Base-by-base conservation (phyloP, 2,888 invertebrate species). In the Dendrolimus houi region DNA sequence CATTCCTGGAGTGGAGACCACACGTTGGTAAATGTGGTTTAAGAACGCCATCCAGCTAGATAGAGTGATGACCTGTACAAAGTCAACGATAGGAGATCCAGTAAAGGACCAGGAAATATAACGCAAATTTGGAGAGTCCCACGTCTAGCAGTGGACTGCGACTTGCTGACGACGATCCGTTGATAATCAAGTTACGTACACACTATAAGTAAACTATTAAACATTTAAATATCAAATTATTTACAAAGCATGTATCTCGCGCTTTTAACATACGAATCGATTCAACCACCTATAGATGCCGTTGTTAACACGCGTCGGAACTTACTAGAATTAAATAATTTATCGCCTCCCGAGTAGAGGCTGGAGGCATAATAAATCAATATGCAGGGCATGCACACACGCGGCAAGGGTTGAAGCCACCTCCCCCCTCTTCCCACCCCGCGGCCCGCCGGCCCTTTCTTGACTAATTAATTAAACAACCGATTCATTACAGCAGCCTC, bases 401-500 rank as follows among this genome's bases (percentile, higher is more conserved):
- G 78, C 68, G 75, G 68, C 67, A 68, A 67, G 74, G 71, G 73
- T 72, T 61, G 66, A 63, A 56, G 64, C 58, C 61, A 60, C 59
- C 58, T 58, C 55, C 60, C 63, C 58, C 60, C 60, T 59, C 58
- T 60, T 61, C 64, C 59, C 63, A 57, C 64, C 62, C 59, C 61
- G 59, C 63, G 60, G 65, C 68, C 66, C 71, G 74, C 70, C 67
- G 64, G 82, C 87, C 87, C 87, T 90, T 89, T 90, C 91, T 91
- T 91, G 88, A 87, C 90, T 93, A 93, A 93, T 94, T 94, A 94
- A 93, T 94, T 93, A 93, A 93, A 93, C 93, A 93, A 92, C 93
- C 93, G 93, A 93, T 94, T 94, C 93, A 93, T 94, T 94, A 93
- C 92, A 89, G 80, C 83, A 81, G 82, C 87, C 83, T 87, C 87